Base-by-base conservation (phyloP, 2,888 invertebrate genomes). In the Raillietiella orientalis region DNA sequence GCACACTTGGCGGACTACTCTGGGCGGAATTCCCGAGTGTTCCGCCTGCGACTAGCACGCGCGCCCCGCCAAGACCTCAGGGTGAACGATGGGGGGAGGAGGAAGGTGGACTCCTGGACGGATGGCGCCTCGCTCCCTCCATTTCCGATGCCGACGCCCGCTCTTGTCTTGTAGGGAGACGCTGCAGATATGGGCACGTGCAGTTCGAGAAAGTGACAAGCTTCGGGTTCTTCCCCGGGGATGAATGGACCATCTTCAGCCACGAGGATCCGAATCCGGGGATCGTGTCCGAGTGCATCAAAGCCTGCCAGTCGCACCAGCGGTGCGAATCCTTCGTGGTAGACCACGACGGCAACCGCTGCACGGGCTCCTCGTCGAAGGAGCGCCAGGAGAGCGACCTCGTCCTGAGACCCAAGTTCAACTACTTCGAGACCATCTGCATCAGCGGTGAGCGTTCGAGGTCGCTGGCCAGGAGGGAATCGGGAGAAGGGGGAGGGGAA, bases 311-410 rank as follows among this genome's bases (percentile, higher is more conserved):
- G 29, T 37, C 38, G 23, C 40, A 43, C 24, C 37, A 39, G 5
- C 40, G 39, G 14, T 49, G 49, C 34, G 38, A 39, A 21, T 46
- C 43, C 9, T 47, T 49, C 33, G 45, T 46, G 28, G 34, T 49
- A 29, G 46, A 49, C 33, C 46, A 47, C 35, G 41, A 42, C 28
- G 36, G 44, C 24, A 42, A 43, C 31, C 43, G 46, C 21, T 48
- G 47, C 31, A 37, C 38, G 12, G 39, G 40, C n/a, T n/a, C n/a
- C n/a, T n/a, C n/a, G n/a, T n/a, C n/a, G n/a, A n/a, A n/a, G n/a
- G n/a, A n/a, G n/a, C n/a, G n/a, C n/a, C 31, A 44, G 26, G 40
- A 41, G 23, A 36, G 36, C 29, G 37, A 37, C 12, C 36, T 39
- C 16, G 43, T 43, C 29, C 33, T 44, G 3, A 31, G 41, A 19